Evolutionary conservation across 35 echinoderm and acorn worm genomes (phyloP).

Genomic region (Stichopus chloronotus): DNA sequence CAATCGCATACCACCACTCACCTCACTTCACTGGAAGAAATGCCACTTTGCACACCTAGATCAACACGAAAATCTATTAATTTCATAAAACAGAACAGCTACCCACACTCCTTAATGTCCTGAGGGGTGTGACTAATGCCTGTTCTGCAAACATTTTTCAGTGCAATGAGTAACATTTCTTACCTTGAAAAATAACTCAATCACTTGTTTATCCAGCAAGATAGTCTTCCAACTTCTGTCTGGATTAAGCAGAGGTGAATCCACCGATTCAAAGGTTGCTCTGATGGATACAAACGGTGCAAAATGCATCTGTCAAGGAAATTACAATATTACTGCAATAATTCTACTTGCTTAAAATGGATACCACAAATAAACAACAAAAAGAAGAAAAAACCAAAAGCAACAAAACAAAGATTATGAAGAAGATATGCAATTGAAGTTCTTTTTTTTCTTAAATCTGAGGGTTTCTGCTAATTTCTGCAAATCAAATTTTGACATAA

Average conservation of each 20-base stretch:
- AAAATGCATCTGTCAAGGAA: conserved; percentile 49
- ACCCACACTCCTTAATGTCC: no score
- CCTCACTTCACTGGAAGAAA: no score
- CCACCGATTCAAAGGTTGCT: conserved; percentile 61
- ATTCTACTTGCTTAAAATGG: not conserved
- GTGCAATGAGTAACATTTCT: not conserved
- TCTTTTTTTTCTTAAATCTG: no score
- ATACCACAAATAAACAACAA: not conserved
- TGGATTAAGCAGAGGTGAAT: conserved; percentile 77
- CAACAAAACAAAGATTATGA: not conserved
- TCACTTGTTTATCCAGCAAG: conserved; percentile 80
- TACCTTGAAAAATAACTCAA: conserved; percentile 96
- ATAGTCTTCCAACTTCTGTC: conserved; percentile 73
- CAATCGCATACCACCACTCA: no score
- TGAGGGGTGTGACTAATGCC: no score
- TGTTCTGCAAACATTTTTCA: no score
- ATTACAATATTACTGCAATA: not conserved
- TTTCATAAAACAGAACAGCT: no score
- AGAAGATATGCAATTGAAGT: not conserved
- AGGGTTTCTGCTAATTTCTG: no score
- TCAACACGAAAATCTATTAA: no score
- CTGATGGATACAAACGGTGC: conserved; percentile 69
- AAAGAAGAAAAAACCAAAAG: not conserved
- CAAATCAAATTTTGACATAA: no score
- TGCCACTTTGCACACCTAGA: no score